These are phyloP conservation scores for Drosophila colorata DNA, from an alignment of 2,888 invertebrate species.

Conservation along the genomic window DNA sequence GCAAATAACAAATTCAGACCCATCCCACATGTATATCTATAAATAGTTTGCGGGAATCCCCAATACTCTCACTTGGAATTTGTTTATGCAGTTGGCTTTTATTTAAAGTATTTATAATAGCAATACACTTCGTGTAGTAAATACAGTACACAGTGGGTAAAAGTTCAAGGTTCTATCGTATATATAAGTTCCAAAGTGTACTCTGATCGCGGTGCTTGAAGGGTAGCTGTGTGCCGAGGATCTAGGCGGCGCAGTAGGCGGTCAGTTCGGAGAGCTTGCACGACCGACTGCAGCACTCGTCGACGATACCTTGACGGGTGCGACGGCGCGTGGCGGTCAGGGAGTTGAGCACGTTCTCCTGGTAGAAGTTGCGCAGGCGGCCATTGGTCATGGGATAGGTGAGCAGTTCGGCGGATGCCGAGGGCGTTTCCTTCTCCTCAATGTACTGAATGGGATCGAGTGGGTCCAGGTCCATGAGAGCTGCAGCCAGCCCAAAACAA, in stretches of 20 bases:
- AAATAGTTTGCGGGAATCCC: background rate
- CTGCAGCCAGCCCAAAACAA: slow-evolving; percentile 17
- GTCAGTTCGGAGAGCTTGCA: slow-evolving; percentile 32
- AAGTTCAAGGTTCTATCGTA: slow-evolving; percentile 14
- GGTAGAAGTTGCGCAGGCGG: slow-evolving; percentile 45
- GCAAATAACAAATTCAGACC: too few relatives aligned
- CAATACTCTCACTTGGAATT: background rate
- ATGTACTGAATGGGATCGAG: slow-evolving; percentile 68
- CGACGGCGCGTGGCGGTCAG: slow-evolving; percentile 57
- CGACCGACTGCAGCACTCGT: slow-evolving; percentile 53
- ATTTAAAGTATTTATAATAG: slow-evolving; percentile 46
- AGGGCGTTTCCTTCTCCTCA: slow-evolving; percentile 52
- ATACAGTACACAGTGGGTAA: slow-evolving; percentile 12
- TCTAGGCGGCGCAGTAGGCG: slow-evolving; percentile 53
- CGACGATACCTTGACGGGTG: slow-evolving; percentile 58
- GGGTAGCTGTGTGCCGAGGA: background rate
- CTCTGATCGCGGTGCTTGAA: slow-evolving; percentile 34
- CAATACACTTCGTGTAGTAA: slow-evolving; percentile 21
- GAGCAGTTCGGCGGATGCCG: slow-evolving; percentile 31
- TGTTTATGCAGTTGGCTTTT: slow-evolving; percentile 47
- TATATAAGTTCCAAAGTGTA: slow-evolving; percentile 25
- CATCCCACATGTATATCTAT: background rate
- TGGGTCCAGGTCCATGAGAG: slow-evolving; percentile 35
- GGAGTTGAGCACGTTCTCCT: slow-evolving; percentile 47
- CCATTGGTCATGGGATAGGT: slow-evolving; percentile 30